Conservation (phyloP, 2,797 vertebrate species). For the Smutsia temminckii region DNA sequence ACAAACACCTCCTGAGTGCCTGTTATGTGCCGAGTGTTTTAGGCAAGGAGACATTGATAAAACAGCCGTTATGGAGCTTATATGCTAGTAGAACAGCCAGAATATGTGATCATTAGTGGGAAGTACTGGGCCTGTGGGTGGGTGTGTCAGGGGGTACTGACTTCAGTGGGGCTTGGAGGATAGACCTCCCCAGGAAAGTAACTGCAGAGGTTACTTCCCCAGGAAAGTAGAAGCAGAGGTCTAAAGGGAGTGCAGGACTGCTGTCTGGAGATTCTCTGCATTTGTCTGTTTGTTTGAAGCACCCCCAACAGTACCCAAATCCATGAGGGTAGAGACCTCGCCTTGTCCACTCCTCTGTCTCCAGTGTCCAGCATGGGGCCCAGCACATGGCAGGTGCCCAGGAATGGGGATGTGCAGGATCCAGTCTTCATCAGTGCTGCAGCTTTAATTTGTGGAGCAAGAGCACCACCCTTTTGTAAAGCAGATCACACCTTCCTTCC, state of each 20-base stretch:
- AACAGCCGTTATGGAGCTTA: background rate
- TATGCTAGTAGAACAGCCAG: background rate
- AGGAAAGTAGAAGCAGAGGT: background rate
- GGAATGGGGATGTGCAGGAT: background rate
- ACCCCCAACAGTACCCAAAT: background rate
- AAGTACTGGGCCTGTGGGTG: background rate
- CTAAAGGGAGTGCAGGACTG: background rate
- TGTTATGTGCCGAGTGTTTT: too few relatives aligned
- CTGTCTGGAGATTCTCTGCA: background rate
- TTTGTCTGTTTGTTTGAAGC: background rate
- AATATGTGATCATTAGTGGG: fast-evolving
- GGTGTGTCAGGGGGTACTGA: fast-evolving
- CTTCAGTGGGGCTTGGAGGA: background rate
- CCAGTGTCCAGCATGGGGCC: background rate
- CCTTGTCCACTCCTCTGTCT: background rate
- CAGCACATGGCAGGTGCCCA: background rate
- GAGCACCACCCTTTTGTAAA: background rate
- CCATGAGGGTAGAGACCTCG: background rate
- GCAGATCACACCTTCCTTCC: background rate
- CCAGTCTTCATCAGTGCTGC: background rate
- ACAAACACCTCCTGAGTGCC: background rate
- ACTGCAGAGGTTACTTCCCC: background rate
- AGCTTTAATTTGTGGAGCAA: background rate
- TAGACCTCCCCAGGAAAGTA: background rate
- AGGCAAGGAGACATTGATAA: background rate